Evolutionary conservation across 2,113 vertebrate genomes (phyloP).

Genomic region (Chlamydotis undulata): DNA sequence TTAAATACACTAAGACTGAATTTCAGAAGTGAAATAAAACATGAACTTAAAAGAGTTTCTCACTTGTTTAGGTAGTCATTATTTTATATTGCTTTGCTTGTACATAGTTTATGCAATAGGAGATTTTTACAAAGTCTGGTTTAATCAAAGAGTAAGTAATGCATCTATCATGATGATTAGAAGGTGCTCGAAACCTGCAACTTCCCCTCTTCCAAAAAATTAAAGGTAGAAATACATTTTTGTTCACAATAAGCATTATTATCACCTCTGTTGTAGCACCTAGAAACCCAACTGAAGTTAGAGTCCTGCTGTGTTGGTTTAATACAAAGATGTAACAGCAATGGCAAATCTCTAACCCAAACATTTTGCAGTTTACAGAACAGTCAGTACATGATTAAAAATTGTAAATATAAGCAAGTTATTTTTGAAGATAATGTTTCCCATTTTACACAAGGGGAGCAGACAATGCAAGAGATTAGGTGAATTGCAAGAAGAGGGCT

Average conservation of each 20-base stretch:
- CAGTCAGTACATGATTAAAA: neutral
- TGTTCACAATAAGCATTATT: neutral
- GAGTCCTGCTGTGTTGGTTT: neutral
- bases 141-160: neutral
- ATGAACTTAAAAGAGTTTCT: neutral
- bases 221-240: neutral
- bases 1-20: neutral
- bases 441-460: neutral
- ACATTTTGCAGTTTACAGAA: neutral
- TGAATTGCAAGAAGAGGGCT: neutral
- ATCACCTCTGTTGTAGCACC: neutral
- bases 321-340: neutral
- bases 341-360: neutral
- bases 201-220: neutral
- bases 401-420: neutral
- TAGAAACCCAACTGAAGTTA: neutral
- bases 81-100: neutral
- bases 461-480: neutral
- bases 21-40: neutral
- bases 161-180: neutral
- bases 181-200: neutral
- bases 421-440: neutral
- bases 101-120: neutral
- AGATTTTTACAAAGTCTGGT: neutral
- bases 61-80: neutral